phyloP scores from a whole-genome alignment of 2,113 vertebrate species.

The Hyaena hyaena region DNA sequence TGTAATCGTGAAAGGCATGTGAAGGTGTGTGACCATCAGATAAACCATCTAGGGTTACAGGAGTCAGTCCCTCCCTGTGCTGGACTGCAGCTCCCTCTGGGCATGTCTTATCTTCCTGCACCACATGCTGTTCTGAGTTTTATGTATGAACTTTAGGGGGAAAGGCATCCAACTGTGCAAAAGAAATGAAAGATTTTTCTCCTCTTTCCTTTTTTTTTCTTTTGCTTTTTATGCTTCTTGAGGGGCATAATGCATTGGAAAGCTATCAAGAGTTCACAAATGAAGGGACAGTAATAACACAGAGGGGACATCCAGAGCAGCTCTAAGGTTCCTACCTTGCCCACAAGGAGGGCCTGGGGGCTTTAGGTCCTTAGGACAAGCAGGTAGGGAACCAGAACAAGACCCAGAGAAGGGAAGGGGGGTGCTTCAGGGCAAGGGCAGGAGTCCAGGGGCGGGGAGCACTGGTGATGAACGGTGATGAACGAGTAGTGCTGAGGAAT shows the following conservation, averaged over 20 bases:
- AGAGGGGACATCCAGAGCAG: neutral
- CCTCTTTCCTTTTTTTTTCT: neutral
- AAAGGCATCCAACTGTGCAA: constrained; percentile 50
- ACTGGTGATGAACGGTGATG: neutral
- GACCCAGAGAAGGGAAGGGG: neutral
- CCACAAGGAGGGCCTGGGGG: constrained; percentile 28
- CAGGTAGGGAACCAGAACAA: neutral
- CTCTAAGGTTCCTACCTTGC: neutral
- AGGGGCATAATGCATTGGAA: neutral
- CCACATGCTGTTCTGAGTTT: constrained; percentile 65
- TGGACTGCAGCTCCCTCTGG: constrained; percentile 74
- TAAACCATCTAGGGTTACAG: constrained; percentile 74
- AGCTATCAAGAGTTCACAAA: constrained; percentile 50
- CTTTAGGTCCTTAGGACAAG: neutral
- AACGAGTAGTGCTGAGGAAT: neutral
- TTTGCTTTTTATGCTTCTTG: constrained; percentile 54
- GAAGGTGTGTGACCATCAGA: constrained; percentile 75
- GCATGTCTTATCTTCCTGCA: constrained; percentile 76
- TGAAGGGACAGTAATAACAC: constrained; percentile 43
- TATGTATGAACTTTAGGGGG: constrained; percentile 68
- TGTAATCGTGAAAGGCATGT: constrained; percentile 58
- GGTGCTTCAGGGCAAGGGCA: neutral
- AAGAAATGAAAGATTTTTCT: constrained; percentile 69
- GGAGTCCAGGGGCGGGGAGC: neutral
- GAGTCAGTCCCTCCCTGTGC: constrained; percentile 52